These are phyloP conservation scores for Oryctolagus cuniculus DNA, from an alignment of 2,113 vertebrate genomes.

Conservation along the genomic window DNA sequence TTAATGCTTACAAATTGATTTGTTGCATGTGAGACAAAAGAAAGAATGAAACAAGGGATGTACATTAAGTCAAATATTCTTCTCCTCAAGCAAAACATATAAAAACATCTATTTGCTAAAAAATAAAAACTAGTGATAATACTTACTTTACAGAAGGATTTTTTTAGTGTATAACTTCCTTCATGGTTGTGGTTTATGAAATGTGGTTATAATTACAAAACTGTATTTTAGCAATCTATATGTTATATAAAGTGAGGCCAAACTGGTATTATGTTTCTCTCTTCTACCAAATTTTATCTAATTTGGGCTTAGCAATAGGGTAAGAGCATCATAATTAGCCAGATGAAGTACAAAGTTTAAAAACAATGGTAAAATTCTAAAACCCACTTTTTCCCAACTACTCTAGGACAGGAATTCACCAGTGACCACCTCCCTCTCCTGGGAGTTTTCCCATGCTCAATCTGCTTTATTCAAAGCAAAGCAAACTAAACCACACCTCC, in stretches of 20 bases:
- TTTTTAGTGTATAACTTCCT: conserved; percentile 32
- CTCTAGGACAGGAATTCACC: background rate
- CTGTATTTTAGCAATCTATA: background rate
- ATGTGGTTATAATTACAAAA: background rate
- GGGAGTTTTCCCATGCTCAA: background rate
- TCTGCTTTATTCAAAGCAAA: background rate
- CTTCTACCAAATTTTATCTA: background rate
- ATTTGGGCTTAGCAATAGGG: background rate
- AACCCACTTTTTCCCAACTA: background rate
- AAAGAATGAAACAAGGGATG: conserved; percentile 41
- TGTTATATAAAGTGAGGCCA: background rate
- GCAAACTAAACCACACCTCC: background rate
- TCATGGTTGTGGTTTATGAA: conserved; percentile 36
- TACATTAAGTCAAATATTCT: conserved; percentile 5
- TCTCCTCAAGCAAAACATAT: conserved; percentile 34
- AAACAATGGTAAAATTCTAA: background rate
- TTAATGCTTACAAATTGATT: conserved; percentile 55
- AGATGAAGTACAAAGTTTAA: background rate
- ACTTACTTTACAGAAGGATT: conserved; percentile 32
- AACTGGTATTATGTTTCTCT: background rate
- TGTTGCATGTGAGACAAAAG: conserved; percentile 9
- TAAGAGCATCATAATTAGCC: background rate
- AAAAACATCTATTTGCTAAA: conserved; percentile 8
- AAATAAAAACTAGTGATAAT: background rate
- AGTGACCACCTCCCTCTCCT: background rate